These are phyloP conservation scores for Dromius quadrimaculatus DNA, from an alignment of 2,888 invertebrate genomes.

Conservation along the genomic window DNA sequence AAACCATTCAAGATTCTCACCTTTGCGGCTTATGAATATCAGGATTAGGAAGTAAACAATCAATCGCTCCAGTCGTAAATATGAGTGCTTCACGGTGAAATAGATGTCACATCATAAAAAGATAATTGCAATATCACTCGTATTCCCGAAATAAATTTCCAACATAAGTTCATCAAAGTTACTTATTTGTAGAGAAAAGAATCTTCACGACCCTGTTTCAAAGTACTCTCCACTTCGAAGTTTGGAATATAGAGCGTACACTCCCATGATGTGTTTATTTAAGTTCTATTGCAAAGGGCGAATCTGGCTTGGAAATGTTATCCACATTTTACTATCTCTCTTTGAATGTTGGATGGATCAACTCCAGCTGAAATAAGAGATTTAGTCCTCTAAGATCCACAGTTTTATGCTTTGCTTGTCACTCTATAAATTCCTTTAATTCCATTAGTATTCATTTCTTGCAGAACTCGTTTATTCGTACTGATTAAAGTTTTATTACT, in stretches of 20 bases:
- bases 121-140: too few relatives aligned
- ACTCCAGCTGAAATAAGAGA: slow-evolving; percentile 3
- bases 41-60: too few relatives aligned
- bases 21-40: too few relatives aligned
- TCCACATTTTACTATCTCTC: slow-evolving; percentile 46
- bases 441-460: slow-evolving; percentile 30
- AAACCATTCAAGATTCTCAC: too few relatives aligned
- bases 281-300: slow-evolving; percentile 44
- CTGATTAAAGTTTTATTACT: slow-evolving; percentile 25
- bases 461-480: slow-evolving; percentile 4
- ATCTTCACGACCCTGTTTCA: too few relatives aligned
- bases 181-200: too few relatives aligned
- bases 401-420: slow-evolving; percentile 19
- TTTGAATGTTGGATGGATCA: slow-evolving; percentile 11
- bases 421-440: slow-evolving; percentile 33
- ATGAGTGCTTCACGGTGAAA: too few relatives aligned
- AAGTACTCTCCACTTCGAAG: too few relatives aligned
- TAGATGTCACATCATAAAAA: too few relatives aligned
- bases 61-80: too few relatives aligned
- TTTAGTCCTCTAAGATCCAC: background rate
- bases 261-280: slow-evolving; percentile 43
- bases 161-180: too few relatives aligned
- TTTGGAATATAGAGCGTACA: slow-evolving; percentile 36
- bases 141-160: too few relatives aligned
- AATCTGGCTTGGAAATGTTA: slow-evolving; percentile 36